Conservation (phyloP, 2,888 invertebrate species). For the Nomada ferruginata region DNA sequence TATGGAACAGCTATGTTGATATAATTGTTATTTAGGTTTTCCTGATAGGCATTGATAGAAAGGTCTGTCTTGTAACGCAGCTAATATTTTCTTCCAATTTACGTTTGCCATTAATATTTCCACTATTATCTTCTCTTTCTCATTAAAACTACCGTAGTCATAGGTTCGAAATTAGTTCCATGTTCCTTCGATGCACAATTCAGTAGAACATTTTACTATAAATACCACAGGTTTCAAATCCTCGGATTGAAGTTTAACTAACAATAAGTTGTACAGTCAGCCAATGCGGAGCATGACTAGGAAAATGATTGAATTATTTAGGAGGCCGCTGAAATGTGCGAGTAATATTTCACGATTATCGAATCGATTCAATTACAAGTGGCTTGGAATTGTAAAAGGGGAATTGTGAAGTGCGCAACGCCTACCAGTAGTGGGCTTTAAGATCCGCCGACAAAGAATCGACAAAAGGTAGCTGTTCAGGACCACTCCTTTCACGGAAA, state of each 20-base stretch:
- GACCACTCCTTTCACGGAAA: slow-evolving; percentile 82
- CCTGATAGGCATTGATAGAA: no score
- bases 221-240: neutral
- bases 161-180: no score
- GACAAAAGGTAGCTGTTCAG: slow-evolving; percentile 77
- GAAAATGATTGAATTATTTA: slow-evolving; percentile 35
- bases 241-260: neutral
- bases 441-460: slow-evolving; percentile 77
- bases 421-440: slow-evolving; percentile 31
- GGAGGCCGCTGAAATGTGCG: slow-evolving; percentile 1
- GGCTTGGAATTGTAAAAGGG: slow-evolving; percentile 33
- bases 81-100: no score
- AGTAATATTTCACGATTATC: slow-evolving; percentile 45
- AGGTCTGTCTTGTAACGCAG: no score
- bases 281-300: slow-evolving; percentile 19
- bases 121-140: no score
- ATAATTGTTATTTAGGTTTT: no score
- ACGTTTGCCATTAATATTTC: no score
- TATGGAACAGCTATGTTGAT: no score
- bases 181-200: no score
- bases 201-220: no score
- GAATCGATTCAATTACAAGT: slow-evolving; percentile 56
- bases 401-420: slow-evolving; percentile 43
- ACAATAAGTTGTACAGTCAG: no score
- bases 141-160: no score